phyloP scores from a whole-genome alignment of 64 coral and sea anemone species.

The Orbicella faveolata region DNA sequence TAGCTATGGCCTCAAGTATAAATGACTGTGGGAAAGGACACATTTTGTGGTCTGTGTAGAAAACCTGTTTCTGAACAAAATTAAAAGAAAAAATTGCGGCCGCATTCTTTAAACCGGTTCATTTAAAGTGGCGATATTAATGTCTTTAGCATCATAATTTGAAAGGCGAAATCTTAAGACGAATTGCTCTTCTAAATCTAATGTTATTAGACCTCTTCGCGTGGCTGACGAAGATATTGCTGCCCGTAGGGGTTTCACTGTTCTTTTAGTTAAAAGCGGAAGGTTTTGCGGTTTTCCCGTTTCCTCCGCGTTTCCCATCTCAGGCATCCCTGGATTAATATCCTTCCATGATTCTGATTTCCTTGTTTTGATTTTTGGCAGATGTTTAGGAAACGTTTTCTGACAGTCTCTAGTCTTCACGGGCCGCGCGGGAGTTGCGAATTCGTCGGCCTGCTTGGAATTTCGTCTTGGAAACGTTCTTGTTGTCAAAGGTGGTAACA shows the following conservation, averaged over 20 bases:
- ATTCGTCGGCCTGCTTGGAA: background rate
- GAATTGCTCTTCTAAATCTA: conserved; percentile 26
- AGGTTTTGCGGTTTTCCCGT: background rate
- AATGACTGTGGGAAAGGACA: too few species aligned
- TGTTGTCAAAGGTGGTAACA: background rate
- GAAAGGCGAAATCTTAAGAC: conserved; percentile 62
- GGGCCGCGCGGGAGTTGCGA: background rate
- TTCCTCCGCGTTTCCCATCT: background rate
- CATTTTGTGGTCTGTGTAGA: background rate
- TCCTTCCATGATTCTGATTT: background rate
- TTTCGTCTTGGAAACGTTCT: background rate
- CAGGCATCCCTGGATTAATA: background rate
- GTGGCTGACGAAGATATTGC: conserved; percentile 41
- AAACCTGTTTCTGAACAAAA: too few species aligned
- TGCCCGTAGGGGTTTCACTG: background rate
- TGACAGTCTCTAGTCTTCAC: background rate
- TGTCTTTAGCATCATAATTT: conserved; percentile 47
- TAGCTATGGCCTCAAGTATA: too few species aligned
- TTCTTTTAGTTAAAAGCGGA: background rate
- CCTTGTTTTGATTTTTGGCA: conserved; percentile 14
- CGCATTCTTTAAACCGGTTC: background rate
- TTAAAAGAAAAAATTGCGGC: background rate
- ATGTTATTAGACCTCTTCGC: conserved; percentile 4
- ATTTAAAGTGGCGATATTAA: background rate
- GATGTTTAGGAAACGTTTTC: background rate